These are phyloP conservation scores for Muscina levida DNA, from an alignment of 2,888 invertebrate genomes.

Conservation along the genomic window DNA sequence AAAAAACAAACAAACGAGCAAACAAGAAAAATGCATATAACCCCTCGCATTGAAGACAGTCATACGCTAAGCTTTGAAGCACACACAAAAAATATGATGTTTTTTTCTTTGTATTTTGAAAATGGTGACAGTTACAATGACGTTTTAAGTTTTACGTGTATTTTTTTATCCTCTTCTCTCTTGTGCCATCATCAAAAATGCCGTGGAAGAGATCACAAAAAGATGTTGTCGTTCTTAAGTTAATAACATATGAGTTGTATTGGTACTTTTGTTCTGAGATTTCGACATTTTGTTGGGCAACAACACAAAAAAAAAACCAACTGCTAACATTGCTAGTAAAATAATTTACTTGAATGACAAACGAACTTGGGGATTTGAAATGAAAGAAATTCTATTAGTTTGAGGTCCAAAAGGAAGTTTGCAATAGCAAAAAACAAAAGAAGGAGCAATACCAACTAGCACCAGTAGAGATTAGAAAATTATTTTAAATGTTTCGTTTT, in stretches of 20 bases:
- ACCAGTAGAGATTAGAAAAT: conserved; percentile 40
- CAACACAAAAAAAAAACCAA: neutral
- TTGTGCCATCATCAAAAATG: conserved; percentile 5
- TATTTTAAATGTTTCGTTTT: conserved; percentile 56
- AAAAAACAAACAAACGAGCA: conserved; percentile 8
- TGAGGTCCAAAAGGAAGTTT: conserved; percentile 49
- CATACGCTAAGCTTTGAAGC: neutral
- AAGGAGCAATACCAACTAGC: neutral
- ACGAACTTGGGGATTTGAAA: conserved; percentile 48
- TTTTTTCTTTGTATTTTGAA: neutral
- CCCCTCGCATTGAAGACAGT: conserved; percentile 1
- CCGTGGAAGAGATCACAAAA: conserved; percentile 12
- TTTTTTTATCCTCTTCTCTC: neutral
- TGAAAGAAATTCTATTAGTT: conserved; percentile 16
- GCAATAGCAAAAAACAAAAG: neutral
- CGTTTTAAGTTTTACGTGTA: conserved; percentile 34
- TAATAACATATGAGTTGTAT: neutral
- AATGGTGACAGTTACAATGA: conserved; percentile 53
- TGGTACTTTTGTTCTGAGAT: conserved; percentile 16
- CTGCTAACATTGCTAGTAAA: too few relatives aligned
- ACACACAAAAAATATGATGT: neutral
- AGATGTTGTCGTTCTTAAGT: too few relatives aligned
- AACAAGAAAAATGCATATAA: conserved; percentile 17
- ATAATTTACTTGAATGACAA: conserved; percentile 42
- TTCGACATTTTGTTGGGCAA: neutral